Evolutionary conservation across 2,888 invertebrate species (phyloP).

Genomic region (Monoplex corrugatus): DNA sequence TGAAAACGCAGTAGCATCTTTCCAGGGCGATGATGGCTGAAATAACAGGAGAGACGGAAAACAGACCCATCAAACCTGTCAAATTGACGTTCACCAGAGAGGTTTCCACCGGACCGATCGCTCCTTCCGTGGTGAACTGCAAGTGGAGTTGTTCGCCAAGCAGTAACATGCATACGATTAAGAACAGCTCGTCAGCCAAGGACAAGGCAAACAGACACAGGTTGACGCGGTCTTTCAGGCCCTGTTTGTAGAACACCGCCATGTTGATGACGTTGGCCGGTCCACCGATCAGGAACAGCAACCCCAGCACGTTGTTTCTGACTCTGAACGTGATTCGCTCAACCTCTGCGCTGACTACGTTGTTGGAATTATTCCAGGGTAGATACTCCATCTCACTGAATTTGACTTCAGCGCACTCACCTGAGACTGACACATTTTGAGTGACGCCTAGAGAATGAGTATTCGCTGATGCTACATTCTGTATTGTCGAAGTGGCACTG

Average conservation of each 20-base stretch:
- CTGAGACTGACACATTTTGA: too few relatives aligned
- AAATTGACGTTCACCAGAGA: neutral
- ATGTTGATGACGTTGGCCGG: conserved; percentile 25
- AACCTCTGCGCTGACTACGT: neutral
- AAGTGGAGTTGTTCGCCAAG: neutral
- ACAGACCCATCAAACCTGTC: neutral
- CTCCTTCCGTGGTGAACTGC: neutral
- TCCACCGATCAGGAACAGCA: conserved; percentile 4
- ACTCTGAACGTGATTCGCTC: neutral
- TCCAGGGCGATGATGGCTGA: conserved; percentile 27
- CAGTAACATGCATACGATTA: neutral
- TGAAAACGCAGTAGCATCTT: conserved; percentile 25
- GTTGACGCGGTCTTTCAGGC: neutral
- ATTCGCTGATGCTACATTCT: too few relatives aligned
- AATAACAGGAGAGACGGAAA: neutral
- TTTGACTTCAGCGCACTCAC: too few relatives aligned
- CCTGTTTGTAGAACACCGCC: conserved; percentile 32
- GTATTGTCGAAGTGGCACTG: too few relatives aligned
- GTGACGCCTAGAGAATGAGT: too few relatives aligned
- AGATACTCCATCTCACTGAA: neutral
- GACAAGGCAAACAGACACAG: neutral
- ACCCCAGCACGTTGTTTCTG: neutral
- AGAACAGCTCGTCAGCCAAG: neutral
- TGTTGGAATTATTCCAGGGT: conserved; percentile 1
- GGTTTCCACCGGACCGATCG: neutral